These are phyloP conservation scores for Sycophila texana DNA, from an alignment of 2,888 invertebrate genomes.

Conservation along the genomic window DNA sequence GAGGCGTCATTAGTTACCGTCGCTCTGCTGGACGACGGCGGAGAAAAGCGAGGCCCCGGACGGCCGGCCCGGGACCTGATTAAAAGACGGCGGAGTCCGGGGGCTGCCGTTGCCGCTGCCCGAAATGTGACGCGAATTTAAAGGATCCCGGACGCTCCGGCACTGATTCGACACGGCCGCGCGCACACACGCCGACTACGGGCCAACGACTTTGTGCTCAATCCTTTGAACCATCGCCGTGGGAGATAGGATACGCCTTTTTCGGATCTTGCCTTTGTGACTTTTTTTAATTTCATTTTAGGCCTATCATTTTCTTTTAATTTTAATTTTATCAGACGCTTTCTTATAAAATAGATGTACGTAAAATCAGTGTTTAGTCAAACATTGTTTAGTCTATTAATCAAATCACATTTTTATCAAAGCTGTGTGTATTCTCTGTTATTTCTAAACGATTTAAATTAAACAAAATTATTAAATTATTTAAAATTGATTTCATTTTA, in stretches of 20 bases:
- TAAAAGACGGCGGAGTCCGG: constrained; percentile 66
- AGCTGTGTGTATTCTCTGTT: too few relatives aligned
- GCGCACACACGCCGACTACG: neutral
- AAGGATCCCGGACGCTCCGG: constrained; percentile 64
- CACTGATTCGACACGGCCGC: constrained; percentile 36
- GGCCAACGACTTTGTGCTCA: neutral
- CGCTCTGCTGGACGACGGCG: constrained; percentile 55
- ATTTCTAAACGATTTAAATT: too few relatives aligned
- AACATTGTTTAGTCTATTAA: neutral
- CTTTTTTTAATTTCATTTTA: too few relatives aligned
- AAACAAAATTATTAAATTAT: too few relatives aligned
- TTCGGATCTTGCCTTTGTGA: too few relatives aligned
- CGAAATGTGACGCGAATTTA: constrained; percentile 75
- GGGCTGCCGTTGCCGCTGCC: constrained; percentile 47
- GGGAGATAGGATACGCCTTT: neutral
- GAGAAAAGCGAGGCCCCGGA: constrained; percentile 63
- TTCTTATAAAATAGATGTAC: too few relatives aligned
- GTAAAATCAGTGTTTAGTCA: neutral
- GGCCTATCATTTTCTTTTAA: too few relatives aligned
- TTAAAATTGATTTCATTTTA: too few relatives aligned
- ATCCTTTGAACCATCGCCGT: neutral
- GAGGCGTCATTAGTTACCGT: constrained; percentile 71
- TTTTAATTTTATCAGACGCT: too few relatives aligned
- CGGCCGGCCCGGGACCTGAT: constrained; percentile 70
- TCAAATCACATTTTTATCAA: neutral